Evolutionary conservation across 2,888 invertebrate species (phyloP).

Genomic region (Chrysina gloriosa): DNA sequence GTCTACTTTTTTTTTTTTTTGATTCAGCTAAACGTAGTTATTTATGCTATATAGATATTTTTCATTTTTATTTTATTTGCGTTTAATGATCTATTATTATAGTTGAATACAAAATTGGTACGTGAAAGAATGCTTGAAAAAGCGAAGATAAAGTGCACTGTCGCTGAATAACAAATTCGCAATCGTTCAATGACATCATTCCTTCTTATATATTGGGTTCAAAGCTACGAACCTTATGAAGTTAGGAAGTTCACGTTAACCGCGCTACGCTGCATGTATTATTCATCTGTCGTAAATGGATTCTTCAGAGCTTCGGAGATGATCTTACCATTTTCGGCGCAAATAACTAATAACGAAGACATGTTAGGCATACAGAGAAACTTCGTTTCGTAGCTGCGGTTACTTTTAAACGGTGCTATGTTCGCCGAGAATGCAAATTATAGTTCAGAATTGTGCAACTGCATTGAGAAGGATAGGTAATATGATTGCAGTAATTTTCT

Average conservation of each 20-base stretch:
- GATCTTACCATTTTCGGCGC: slow-evolving; percentile 42
- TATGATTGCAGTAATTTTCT: background rate
- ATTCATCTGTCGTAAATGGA: slow-evolving; percentile 58
- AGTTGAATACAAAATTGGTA: slow-evolving; percentile 39
- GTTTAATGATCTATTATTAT: slow-evolving; percentile 38
- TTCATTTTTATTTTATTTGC: slow-evolving; percentile 18
- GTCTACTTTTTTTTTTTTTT: too few species aligned
- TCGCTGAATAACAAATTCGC: slow-evolving; percentile 59
- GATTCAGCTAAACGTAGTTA: too few species aligned
- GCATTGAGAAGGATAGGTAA: background rate
- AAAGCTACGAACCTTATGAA: slow-evolving; percentile 58
- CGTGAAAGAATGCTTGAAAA: slow-evolving; percentile 41
- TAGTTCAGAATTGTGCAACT: background rate
- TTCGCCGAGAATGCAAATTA: background rate
- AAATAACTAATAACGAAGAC: slow-evolving; percentile 37
- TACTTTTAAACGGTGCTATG: background rate
- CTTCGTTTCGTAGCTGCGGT: background rate
- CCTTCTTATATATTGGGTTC: slow-evolving; percentile 54
- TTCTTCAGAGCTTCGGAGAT: slow-evolving; percentile 45
- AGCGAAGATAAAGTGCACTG: slow-evolving; percentile 46
- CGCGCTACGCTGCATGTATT: slow-evolving; percentile 59
- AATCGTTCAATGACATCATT: slow-evolving; percentile 62
- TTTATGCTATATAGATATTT: too few species aligned
- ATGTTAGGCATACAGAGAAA: slow-evolving; percentile 22
- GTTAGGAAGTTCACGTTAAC: slow-evolving; percentile 57